Evolutionary conservation across 2,888 invertebrate genomes (phyloP).

Genomic region (Luperina testacea): DNA sequence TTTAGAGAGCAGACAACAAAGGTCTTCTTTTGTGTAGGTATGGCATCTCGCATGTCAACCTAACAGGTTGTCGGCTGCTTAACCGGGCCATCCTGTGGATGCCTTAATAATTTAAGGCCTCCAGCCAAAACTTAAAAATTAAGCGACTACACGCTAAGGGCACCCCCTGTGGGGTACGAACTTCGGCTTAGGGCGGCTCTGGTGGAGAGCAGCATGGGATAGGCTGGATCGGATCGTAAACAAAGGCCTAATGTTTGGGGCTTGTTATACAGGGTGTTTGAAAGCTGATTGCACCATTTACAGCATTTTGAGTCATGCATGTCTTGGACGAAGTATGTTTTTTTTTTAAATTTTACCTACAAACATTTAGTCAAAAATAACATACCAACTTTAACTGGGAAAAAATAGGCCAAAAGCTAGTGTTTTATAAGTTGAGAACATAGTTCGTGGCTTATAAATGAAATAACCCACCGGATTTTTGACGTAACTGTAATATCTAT

Average conservation of each 20-base stretch:
- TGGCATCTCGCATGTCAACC: not conserved
- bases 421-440: not conserved
- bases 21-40: not conserved
- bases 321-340: no score
- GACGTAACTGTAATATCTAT: not conserved
- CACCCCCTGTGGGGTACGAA: not conserved
- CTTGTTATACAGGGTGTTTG: not conserved
- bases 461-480: not conserved
- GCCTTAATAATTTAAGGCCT: no score
- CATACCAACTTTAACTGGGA: no score
- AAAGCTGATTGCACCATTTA: no score
- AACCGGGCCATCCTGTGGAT: no score
- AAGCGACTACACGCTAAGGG: not conserved
- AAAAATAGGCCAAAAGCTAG: not conserved
- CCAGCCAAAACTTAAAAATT: not conserved
- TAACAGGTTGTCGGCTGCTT: not conserved
- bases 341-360: no score
- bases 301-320: no score
- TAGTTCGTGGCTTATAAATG: not conserved
- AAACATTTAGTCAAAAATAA: no score
- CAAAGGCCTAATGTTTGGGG: not conserved
- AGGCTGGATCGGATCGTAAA: not conserved
- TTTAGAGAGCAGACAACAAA: slow-evolving; percentile 37
- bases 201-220: not conserved
- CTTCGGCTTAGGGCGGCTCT: not conserved